Percentiles rank a stretch among this genome's conserved stretches.
Evolutionary conservation across 2,113 vertebrate genomes (phyloP).

Genomic region (Excalfactoria chinensis): DNA sequence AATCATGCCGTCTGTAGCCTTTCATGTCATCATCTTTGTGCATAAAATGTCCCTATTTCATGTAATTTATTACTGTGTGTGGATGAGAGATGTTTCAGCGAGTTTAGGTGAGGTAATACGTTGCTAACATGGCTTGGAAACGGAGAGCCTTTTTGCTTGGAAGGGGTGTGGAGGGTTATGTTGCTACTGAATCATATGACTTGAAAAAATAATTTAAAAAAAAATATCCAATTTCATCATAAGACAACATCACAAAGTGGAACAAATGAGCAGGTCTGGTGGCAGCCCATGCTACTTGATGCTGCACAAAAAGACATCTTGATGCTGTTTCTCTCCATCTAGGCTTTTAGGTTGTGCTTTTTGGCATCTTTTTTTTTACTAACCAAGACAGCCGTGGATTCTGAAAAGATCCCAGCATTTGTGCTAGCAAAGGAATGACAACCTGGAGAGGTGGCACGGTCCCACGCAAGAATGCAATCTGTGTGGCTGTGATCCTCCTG

Average conservation of each 20-base stretch:
- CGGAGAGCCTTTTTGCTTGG: neutral
- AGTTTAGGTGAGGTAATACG: constrained; percentile 11
- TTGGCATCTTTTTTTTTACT: neutral
- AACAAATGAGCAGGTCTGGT: neutral
- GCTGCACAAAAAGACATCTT: neutral
- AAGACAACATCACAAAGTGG: neutral
- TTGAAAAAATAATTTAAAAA: neutral
- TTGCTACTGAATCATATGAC: neutral
- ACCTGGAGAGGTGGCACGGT: neutral
- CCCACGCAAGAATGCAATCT: neutral
- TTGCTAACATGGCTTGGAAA: constrained; percentile 2
- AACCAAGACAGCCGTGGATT: neutral
- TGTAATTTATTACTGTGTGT: neutral
- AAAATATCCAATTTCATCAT: neutral
- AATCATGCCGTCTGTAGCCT: constrained; percentile 35
- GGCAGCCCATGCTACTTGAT: neutral
- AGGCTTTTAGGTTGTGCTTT: neutral
- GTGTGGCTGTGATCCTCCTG: neutral
- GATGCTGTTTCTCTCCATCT: neutral
- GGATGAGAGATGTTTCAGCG: constrained; percentile 4
- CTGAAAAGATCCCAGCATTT: neutral
- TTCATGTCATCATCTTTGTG: constrained; percentile 41
- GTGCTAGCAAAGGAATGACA: neutral
- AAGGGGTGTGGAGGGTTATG: neutral
- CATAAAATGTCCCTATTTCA: constrained; percentile 26